phyloP scores from a whole-genome alignment of 2,888 invertebrate genomes.

The Thymelicus sylvestris region DNA sequence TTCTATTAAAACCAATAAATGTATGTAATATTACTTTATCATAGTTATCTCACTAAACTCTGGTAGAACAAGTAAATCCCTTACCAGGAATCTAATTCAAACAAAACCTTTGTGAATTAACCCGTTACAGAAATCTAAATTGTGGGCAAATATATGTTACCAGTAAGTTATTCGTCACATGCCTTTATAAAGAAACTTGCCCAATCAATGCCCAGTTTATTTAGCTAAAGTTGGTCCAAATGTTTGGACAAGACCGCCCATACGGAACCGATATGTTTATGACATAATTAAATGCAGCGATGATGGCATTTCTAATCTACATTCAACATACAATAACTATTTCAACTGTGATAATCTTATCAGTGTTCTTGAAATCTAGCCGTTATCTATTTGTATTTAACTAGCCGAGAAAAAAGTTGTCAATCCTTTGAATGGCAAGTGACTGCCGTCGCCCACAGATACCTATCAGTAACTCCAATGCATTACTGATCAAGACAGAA shows the following conservation, averaged over 20 bases:
- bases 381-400: no score
- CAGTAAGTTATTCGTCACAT: conserved; percentile 23
- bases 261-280: neutral
- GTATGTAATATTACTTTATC: neutral
- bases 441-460: no score
- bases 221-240: conserved; percentile 13
- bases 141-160: conserved; percentile 33
- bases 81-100: conserved; percentile 3
- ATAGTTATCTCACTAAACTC: neutral
- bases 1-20: neutral
- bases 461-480: no score
- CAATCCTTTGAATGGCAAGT: no score
- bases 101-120: conserved; percentile 25
- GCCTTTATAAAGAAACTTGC: conserved; percentile 25
- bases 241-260: conserved; percentile 19
- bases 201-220: conserved; percentile 17
- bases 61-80: neutral
- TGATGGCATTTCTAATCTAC: no score
- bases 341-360: no score
- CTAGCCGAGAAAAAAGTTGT: no score
- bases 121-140: conserved; percentile 39
- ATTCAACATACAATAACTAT: no score
- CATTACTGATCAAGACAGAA: no score
- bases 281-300: no score
- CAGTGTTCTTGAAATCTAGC: no score